phyloP scores from a whole-genome alignment of 1,140 invertebrate species.

The Rhizoglyphus robini region DNA sequence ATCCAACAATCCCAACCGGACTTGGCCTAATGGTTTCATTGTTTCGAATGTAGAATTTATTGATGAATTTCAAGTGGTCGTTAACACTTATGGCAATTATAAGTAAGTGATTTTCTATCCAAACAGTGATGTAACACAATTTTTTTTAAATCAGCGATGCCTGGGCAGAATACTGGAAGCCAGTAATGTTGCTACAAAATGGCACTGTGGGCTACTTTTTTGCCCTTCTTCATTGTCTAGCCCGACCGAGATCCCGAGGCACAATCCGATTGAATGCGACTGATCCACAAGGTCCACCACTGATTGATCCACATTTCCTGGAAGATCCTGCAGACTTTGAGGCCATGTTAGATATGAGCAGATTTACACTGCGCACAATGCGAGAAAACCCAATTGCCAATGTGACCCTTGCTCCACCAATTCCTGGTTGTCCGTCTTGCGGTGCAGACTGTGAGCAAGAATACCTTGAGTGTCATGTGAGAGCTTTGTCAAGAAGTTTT shows the following conservation, averaged over 20 bases:
- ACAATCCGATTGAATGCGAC: slow-evolving; percentile 53
- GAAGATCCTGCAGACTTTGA: slow-evolving; percentile 58
- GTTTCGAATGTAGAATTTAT: slow-evolving; percentile 12
- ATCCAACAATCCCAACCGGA: slow-evolving; percentile 57
- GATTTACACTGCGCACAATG: neutral
- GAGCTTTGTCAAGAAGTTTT: slow-evolving; percentile 5
- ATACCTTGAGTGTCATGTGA: slow-evolving; percentile 10
- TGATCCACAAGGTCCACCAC: slow-evolving; percentile 73
- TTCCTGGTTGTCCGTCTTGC: slow-evolving; percentile 6
- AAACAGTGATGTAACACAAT: neutral
- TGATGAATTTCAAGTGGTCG: neutral
- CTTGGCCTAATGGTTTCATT: slow-evolving; percentile 54
- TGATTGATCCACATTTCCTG: slow-evolving; percentile 86
- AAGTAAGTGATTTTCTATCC: neutral
- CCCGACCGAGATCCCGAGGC: slow-evolving; percentile 56
- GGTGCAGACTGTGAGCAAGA: neutral
- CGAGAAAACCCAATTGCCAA: too few species aligned
- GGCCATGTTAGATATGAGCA: slow-evolving; percentile 55
- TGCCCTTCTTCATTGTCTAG: slow-evolving; percentile 42
- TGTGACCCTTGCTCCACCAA: slow-evolving; percentile 7
- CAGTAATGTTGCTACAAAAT: slow-evolving; percentile 3
- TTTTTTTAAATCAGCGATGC: neutral
- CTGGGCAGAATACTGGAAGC: neutral
- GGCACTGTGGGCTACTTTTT: neutral
- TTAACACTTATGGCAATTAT: neutral